Evolutionary conservation across 2,888 invertebrate genomes (phyloP), one percentile per base, ranked within the genome.

Genomic region (Panzeria rudis): DNA sequence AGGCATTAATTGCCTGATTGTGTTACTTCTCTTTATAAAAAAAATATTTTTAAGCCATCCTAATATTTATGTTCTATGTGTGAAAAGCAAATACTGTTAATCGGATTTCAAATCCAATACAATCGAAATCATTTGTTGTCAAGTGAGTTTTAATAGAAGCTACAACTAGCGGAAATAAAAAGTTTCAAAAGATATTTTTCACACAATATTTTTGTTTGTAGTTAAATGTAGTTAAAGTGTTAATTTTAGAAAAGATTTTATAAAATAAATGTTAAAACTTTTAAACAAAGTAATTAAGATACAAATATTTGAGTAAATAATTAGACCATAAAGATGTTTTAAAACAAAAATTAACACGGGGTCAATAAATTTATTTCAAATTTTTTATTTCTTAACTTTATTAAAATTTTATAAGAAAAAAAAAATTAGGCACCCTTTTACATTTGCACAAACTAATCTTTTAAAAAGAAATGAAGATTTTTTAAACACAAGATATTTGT

Each of bases 141-240:
- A 52, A 44, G 20, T 38, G 13, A 20, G 25, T 61, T 47, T 41
- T 6, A 54, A 54, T 54, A 38, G 54, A 38, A 25, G 17, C 17
- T 15, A 41, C 5, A 54, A 54, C 9, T 69, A 56, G 11, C 25
- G 25, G 23, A 41, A 61, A 41, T 72, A 23, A 72, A 56, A 29
- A 32, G 2, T 41, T 71, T 29, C 15, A 0, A 44, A 15, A 32
- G 32, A 9, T 56, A 15, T 25, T 52, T 25, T 59, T 44, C 29
- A 44, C 72, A 59, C 29, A 4, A 4, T 29, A 4, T 29, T 29
- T 29, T 29, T 4, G 3, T 4, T 29, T 29, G 29, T 29, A 5
- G 5, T 5, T 5, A 29, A 29, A 29, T n/a, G n/a, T n/a, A 44
- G 15, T 61, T 23, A 35, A 72, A 29, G 72, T 47, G 47, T 72